phyloP scores from a whole-genome alignment of 2,888 invertebrate species.

The Amorpha juglandis region DNA sequence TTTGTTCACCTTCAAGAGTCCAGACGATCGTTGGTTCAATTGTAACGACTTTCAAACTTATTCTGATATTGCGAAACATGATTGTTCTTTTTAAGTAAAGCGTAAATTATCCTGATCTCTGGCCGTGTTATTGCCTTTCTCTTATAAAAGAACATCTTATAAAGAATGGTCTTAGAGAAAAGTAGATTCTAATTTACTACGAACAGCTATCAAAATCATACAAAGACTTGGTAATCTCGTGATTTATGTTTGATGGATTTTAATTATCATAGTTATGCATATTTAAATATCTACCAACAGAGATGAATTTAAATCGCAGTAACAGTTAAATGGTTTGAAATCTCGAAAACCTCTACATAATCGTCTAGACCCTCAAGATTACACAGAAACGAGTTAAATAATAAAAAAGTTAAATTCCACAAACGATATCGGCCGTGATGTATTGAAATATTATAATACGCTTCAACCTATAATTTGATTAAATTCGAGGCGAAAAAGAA shows the following conservation, averaged over 20 bases:
- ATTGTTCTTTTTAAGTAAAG: slow-evolving; percentile 43
- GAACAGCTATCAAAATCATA: background rate
- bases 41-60: slow-evolving; percentile 65
- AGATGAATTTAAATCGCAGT: background rate
- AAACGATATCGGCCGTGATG: slow-evolving; percentile 75
- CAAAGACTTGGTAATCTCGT: background rate
- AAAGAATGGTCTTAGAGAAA: background rate
- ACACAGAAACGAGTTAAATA: slow-evolving; percentile 73
- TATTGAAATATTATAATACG: slow-evolving; percentile 83
- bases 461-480: slow-evolving; percentile 83
- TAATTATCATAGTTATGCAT: background rate
- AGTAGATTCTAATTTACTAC: slow-evolving; percentile 9
- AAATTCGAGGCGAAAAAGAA: slow-evolving; percentile 78
- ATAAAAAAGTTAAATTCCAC: slow-evolving; percentile 79
- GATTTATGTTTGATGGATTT: slow-evolving; percentile 1
- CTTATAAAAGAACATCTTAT: background rate
- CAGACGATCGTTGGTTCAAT: slow-evolving; percentile 64
- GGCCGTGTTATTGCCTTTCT: background rate
- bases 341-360: background rate
- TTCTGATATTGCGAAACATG: slow-evolving; percentile 46
- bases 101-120: slow-evolving; percentile 31
- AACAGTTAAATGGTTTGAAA: background rate
- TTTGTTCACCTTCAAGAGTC: slow-evolving; percentile 72
- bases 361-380: slow-evolving; percentile 78
- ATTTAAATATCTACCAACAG: background rate